Conservation (phyloP, 2,888 invertebrate species). For the Pelosia muscerda region DNA sequence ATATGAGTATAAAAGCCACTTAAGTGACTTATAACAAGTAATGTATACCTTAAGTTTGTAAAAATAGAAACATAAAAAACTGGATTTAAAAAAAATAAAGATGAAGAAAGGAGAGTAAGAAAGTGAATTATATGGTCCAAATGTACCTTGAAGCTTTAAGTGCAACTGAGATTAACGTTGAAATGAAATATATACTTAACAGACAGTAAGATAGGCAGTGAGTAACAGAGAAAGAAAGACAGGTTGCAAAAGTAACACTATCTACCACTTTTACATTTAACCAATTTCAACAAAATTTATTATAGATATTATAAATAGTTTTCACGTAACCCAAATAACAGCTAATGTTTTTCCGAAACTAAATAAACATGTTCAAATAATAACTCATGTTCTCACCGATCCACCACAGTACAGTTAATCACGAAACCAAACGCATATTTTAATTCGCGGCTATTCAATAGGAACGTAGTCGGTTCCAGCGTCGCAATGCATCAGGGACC, state of each 20-base stretch:
- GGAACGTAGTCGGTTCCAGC: conserved; percentile 45
- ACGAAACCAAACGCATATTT: conserved; percentile 36
- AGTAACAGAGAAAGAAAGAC: too few species aligned
- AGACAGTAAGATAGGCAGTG: too few species aligned
- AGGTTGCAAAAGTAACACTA: too few species aligned
- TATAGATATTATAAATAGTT: not conserved
- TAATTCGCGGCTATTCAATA: conserved; percentile 38
- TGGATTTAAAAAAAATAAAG: not conserved
- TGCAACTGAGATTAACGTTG: not conserved
- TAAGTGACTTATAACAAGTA: not conserved
- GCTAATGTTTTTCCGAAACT: not conserved
- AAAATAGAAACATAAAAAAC: not conserved
- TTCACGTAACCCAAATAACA: not conserved
- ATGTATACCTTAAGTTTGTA: not conserved
- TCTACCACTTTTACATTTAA: not conserved
- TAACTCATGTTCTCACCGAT: not conserved
- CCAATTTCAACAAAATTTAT: not conserved
- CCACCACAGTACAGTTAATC: conserved; percentile 29
- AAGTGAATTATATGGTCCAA: not conserved
- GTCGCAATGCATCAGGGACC: conserved; percentile 52
- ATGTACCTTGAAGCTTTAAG: not conserved
- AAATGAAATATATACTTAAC: not conserved
- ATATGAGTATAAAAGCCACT: not conserved
- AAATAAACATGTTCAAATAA: not conserved
- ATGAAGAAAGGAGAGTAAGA: not conserved